These are phyloP conservation scores for Acrossocheilus fasciatus DNA, from an alignment of 2,797 vertebrate species.

Conservation along the genomic window DNA sequence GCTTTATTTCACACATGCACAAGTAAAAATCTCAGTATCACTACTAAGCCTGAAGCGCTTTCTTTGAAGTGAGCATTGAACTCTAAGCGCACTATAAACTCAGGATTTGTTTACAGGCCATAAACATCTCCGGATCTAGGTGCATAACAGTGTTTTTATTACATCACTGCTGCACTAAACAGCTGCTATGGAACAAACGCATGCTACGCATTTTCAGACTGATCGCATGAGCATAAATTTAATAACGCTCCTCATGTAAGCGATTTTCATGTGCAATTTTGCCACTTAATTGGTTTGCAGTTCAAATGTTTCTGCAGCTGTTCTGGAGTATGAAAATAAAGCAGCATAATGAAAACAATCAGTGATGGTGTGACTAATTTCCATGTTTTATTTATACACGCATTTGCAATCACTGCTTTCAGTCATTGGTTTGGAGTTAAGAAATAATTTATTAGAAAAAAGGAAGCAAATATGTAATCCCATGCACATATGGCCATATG, in stretches of 20 bases:
- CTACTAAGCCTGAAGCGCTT: constrained; percentile 1
- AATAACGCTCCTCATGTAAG: constrained; percentile 16
- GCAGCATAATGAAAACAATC: constrained; percentile 9
- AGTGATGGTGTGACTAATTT: constrained; percentile 32
- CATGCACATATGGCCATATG: not conserved
- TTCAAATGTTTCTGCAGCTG: constrained; percentile 42
- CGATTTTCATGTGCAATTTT: constrained; percentile 9
- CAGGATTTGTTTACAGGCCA: constrained; percentile 17
- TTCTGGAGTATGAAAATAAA: constrained; percentile 32
- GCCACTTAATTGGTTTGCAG: constrained; percentile 24
- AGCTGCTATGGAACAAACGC: constrained; percentile 25
- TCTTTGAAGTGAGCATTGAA: constrained; percentile 12
- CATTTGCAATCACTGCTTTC: constrained; percentile 1
- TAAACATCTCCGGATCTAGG: constrained; percentile 12
- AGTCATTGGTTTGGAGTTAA: not conserved
- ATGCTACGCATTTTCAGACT: not conserved
- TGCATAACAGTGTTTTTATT: constrained; percentile 25
- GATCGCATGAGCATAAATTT: constrained; percentile 2
- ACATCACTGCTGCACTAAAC: not conserved
- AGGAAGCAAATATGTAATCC: not conserved
- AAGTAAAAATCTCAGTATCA: not conserved
- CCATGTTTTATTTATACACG: not conserved
- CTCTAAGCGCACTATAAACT: not conserved
- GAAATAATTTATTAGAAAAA: not conserved
- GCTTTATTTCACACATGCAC: not conserved